Evolutionary conservation across 2,888 invertebrate genomes (phyloP), one percentile per base, ranked within the genome.

Genomic region (Andrena praecox): DNA sequence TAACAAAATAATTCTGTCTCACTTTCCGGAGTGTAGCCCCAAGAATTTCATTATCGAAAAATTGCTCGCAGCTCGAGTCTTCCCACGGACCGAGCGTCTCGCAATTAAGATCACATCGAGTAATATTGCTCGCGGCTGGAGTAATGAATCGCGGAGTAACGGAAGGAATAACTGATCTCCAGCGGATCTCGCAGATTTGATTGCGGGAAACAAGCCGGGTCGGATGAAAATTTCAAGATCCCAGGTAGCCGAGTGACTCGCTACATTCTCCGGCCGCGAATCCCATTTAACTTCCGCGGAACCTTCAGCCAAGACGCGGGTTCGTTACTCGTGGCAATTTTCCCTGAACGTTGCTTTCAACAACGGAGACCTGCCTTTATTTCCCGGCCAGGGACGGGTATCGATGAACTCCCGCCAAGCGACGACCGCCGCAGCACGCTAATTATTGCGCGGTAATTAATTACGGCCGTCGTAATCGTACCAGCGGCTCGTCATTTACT

Each of bases 361-460:
- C 35, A 50, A 50, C 27, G 16, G 42, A 8, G 16, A 42, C 12
- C 2, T 12, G 29, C 31, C 33, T 64, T 66, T 66, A 62, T 70
- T 59, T 29, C 16, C 35, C 1, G 7, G 4, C 7, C 35, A 2
- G 2, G 7, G 50, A 20, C 80, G n/a, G 6, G 16, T 73, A 75
- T 66, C 59, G 73, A 80, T 73, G 73, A 84, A 72, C 78, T 59
- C 7, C 33, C 3, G 33, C 20, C 20, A 24, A 27, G 7, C 29
- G 24, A 62, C 64, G 62, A 16, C 35, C 63, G n/a, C 8, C 60
- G 16, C 56, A 54, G 68, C 75, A 33, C 67, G 78, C 85, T 86
- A 84, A 84, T 82, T 82, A 82, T 80, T 76, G 66, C 77, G 77
- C 66, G 63, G 56, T 66, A 64, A 80, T 87, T 87, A 87, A 87